Conservation (phyloP, 1,140 invertebrate genomes). For the Drepana arcuata region DNA sequence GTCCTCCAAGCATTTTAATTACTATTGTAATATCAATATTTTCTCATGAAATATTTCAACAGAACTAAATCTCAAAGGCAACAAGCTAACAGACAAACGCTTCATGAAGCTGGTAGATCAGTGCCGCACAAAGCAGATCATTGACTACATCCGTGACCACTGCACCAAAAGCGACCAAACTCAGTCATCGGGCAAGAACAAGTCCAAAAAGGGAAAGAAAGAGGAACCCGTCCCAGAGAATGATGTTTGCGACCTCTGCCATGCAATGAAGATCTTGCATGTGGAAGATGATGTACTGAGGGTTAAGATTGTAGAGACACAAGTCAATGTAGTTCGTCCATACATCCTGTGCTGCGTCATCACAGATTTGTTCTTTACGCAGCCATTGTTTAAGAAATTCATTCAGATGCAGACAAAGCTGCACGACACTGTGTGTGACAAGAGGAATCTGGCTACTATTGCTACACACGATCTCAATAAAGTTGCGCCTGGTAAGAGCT, state of each 20-base stretch:
- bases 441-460: constrained; percentile 83
- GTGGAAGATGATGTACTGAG: constrained; percentile 70
- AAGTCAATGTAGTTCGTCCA: constrained; percentile 75
- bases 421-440: constrained; percentile 85
- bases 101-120: constrained; percentile 82
- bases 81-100: constrained; percentile 80
- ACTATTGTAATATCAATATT: no score
- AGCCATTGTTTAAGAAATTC: constrained; percentile 81
- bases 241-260: constrained; percentile 32
- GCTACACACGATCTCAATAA: constrained; percentile 85
- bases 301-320: constrained; percentile 71
- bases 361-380: constrained; percentile 76
- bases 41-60: no score
- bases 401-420: constrained; percentile 86
- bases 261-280: constrained; percentile 71
- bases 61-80: constrained; percentile 79
- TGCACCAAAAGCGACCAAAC: constrained; percentile 64
- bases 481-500: constrained; percentile 71
- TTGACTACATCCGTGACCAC: constrained; percentile 79
- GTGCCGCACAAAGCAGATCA: constrained; percentile 76
- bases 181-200: constrained; percentile 48
- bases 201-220: constrained; percentile 68
- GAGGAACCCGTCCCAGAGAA: constrained; percentile 43
- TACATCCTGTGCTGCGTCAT: constrained; percentile 84
- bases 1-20: no score